Evolutionary conservation across 2,113 vertebrate species (phyloP).

Genomic region (Mionectes macconnelli): DNA sequence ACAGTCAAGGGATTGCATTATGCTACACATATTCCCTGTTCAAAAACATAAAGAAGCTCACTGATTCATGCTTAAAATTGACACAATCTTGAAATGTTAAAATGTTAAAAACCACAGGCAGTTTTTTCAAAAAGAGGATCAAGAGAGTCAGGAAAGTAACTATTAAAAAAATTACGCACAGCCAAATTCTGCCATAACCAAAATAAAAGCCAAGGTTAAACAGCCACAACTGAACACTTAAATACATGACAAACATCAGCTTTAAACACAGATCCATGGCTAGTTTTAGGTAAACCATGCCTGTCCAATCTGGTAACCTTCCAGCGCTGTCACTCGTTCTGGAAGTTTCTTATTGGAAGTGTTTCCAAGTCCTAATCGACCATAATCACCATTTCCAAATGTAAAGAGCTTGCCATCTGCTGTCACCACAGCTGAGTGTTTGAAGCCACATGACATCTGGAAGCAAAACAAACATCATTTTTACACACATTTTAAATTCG

Average conservation of each 20-base stretch:
- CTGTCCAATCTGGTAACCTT: conserved; percentile 87
- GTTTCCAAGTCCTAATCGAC: conserved; percentile 82
- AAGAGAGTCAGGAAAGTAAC: not conserved
- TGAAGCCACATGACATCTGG: conserved; percentile 87
- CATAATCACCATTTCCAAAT: conserved; percentile 85
- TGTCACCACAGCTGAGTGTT: conserved; percentile 84
- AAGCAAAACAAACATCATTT: not conserved
- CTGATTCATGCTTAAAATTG: not conserved
- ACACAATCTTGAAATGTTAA: not conserved
- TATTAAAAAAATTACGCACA: not conserved
- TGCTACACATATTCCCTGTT: not conserved
- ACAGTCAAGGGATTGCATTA: not conserved
- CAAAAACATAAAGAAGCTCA: not conserved
- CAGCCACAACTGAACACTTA: not conserved
- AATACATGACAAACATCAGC: not conserved
- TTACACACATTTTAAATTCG: not conserved
- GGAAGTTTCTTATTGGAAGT: conserved; percentile 87
- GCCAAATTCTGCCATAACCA: not conserved
- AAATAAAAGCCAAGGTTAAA: not conserved
- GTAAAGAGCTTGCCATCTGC: conserved; percentile 85
- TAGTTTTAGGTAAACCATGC: conserved; percentile 51
- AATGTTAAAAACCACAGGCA: not conserved
- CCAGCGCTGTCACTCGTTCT: conserved; percentile 81
- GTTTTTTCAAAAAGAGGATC: not conserved
- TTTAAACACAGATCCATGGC: not conserved